Evolutionary conservation across 1,140 invertebrate species (phyloP).

Genomic region (Cylas formicarius): DNA sequence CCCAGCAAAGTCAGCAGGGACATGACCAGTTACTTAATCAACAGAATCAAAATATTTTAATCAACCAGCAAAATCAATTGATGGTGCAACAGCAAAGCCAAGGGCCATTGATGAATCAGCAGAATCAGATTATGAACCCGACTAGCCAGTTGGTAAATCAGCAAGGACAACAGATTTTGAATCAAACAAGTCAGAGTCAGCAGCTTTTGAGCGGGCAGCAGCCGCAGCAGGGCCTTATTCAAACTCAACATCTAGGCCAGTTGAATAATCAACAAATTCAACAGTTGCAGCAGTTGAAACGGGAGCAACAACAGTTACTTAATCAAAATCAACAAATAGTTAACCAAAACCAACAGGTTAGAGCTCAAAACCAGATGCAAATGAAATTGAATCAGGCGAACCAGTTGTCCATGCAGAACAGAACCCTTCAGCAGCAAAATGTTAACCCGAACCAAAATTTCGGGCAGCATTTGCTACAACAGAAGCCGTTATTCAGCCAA

Average conservation of each 20-base stretch:
- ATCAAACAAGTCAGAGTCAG: constrained; percentile 6
- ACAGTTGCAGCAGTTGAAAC: constrained; percentile 17
- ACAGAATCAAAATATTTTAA: constrained; percentile 10
- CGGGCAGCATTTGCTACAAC: constrained; percentile 20
- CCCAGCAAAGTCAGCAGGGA: constrained; percentile 15
- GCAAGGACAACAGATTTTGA: constrained; percentile 11
- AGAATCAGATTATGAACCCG: constrained; percentile 19
- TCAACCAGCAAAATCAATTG: constrained; percentile 34
- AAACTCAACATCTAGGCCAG: constrained; percentile 20
- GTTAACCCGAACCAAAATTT: constrained; percentile 25
- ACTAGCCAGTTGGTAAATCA: constrained; percentile 11
- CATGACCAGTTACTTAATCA: constrained; percentile 16
- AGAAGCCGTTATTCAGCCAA: constrained; percentile 22
- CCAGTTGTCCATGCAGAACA: constrained; percentile 13
- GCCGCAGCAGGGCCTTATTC: constrained; percentile 6
- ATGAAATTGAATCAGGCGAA: constrained; percentile 6
- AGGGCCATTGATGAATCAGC: constrained; percentile 34
- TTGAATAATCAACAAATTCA: constrained; percentile 17
- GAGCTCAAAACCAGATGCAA: constrained; percentile 10
- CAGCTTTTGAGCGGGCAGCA: constrained; percentile 9
- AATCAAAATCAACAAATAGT: constrained; percentile 12
- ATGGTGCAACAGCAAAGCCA: constrained; percentile 31
- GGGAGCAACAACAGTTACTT: constrained; percentile 18
- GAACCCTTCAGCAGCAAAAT: constrained; percentile 20
- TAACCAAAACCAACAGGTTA: constrained; percentile 8